Evolutionary conservation across 2,797 vertebrate genomes (phyloP).

Genomic region (Eidolon dupreanum): DNA sequence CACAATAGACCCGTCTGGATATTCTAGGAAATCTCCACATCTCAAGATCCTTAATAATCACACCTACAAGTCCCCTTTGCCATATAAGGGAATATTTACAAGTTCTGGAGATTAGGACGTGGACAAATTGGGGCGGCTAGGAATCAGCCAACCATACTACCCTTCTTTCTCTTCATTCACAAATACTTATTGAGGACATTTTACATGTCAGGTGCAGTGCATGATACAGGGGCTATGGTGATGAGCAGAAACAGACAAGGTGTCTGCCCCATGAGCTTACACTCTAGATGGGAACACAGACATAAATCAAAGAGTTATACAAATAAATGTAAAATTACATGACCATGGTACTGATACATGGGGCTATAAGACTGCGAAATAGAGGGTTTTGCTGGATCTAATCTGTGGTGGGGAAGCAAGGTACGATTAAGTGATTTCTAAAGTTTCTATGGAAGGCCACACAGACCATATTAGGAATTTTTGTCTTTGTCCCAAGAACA

Average conservation of each 20-base stretch:
- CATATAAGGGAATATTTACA: neutral
- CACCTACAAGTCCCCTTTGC: neutral
- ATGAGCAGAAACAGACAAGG: neutral
- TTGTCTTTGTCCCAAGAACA: neutral
- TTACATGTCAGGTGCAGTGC: neutral
- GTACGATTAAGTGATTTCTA: neutral
- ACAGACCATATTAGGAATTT: neutral
- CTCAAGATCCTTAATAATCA: neutral
- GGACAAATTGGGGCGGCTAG: neutral
- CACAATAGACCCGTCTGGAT: neutral
- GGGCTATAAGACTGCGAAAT: neutral
- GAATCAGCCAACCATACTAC: rapidly evolving
- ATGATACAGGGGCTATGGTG: neutral
- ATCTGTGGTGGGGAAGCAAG: neutral
- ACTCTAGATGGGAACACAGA: neutral
- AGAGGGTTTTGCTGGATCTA: neutral
- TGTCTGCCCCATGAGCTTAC: neutral
- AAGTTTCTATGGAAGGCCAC: neutral
- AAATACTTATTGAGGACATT: neutral
- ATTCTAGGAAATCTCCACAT: neutral
- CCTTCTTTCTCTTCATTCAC: neutral
- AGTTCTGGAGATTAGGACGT: neutral
- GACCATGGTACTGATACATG: rapidly evolving
- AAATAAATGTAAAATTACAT: neutral
- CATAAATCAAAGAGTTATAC: neutral